Evolutionary conservation across 2,888 invertebrate genomes (phyloP), one percentile per base, ranked within the genome.

Genomic region (Cataglyphis rosenhaueri): DNA sequence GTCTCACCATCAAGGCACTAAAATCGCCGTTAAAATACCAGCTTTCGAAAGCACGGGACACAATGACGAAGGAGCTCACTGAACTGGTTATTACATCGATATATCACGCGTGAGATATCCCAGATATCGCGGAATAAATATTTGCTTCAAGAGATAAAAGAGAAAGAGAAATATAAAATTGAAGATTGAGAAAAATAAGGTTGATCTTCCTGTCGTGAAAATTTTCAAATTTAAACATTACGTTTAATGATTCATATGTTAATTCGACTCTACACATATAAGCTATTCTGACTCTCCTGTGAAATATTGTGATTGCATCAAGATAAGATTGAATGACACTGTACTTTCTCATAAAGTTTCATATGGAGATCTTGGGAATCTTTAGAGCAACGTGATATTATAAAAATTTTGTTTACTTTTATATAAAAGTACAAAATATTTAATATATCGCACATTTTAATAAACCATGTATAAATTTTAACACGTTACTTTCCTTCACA

Each of bases 21-120:
- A 76, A 65, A 9, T 74, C 15, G 1, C 10, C 18, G 71, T 71
- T 62, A 29, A 73, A 73, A 71, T 71, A 35, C 32, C 52, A 18
- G 21, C 25, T 59, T 68, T 78, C 68, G 57, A 68, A 78, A 44
- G 41, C 57, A 35, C 32, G 41, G 21, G 29, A 68, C 41, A 59
- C 70, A 32, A 78, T 70, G 21, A 59, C 41, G 35, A 59, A 78
- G 41, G 41, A 59, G 44, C 21, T 52, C 32, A 70, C 59, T 78
- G 55, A 78, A 78, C 59, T 44, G 70, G 71, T 70, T 70, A 41
- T 78, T 57, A 66, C 57, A 78, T 70, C 12, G 29, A 68, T 8
- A 52, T 21, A 59, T 8, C 21, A 70, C 41, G 44, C 38, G 6
- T 5, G 12, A 29, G n/a, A 38, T 70, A 78, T 78, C n/a, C 25